Conservation (phyloP, 2,797 vertebrate species). For the Acanthornis magna region DNA sequence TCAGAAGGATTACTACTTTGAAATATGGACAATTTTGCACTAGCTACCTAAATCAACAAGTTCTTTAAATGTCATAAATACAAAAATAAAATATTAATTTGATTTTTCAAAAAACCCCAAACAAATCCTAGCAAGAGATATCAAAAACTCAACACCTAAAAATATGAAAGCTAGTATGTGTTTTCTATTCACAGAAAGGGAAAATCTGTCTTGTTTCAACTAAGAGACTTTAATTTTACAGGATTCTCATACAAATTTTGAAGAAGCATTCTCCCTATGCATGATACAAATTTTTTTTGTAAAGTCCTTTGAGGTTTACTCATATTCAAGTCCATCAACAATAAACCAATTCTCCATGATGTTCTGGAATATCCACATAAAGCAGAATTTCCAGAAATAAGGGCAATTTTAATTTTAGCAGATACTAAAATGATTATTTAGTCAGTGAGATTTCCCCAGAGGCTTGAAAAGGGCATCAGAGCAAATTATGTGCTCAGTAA, state of each 20-base stretch:
- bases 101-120: not conserved
- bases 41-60: constrained; percentile 1
- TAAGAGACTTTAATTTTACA: not conserved
- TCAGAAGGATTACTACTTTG: constrained; percentile 4
- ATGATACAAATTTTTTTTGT: not conserved
- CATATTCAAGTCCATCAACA: not conserved
- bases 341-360: not conserved
- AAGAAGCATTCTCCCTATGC: not conserved
- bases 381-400: not conserved
- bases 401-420: not conserved
- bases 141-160: not conserved
- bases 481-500: not conserved
- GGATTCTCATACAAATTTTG: not conserved
- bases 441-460: not conserved
- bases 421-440: not conserved
- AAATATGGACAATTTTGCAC: not conserved
- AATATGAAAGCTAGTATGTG: not conserved
- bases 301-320: not conserved
- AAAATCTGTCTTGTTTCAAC: not conserved
- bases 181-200: not conserved
- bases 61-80: not conserved
- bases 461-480: not conserved
- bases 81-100: not conserved
- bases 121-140: not conserved
- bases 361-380: not conserved